Percentiles rank a stretch among this genome's conserved stretches.
phyloP scores from a whole-genome alignment of 2,888 invertebrate genomes.

The Calameuta idolon region DNA sequence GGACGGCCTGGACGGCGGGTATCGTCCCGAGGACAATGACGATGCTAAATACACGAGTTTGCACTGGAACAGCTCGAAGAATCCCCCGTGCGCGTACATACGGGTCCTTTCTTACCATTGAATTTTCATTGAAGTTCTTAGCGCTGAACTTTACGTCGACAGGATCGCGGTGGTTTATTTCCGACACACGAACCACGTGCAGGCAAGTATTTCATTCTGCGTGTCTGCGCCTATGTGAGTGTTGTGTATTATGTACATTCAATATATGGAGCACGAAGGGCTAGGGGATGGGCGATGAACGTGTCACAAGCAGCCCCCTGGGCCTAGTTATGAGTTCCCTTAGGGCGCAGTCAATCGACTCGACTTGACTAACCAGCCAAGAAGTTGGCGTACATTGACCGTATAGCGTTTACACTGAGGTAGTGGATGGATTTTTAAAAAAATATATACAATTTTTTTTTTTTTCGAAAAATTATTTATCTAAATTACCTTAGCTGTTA shows the following conservation, averaged over 20 bases:
- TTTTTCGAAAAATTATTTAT: not conserved
- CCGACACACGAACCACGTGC: not conserved
- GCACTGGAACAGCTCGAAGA: not conserved
- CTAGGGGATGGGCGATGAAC: constrained; percentile 56
- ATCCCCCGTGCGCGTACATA: not conserved
- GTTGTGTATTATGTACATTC: constrained; percentile 4
- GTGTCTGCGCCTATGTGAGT: not conserved
- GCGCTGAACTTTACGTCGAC: not conserved
- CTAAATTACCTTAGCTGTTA: not conserved
- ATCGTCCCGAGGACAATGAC: not conserved
- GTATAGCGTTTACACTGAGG: not conserved
- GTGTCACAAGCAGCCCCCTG: constrained; percentile 64
- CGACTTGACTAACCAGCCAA: constrained; percentile 22
- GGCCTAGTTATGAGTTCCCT: constrained; percentile 64
- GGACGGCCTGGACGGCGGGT: not conserved
- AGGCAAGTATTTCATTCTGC: not conserved
- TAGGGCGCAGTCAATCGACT: constrained; percentile 38
- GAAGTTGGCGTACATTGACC: not conserved
- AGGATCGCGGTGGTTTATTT: not conserved
- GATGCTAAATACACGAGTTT: not conserved
- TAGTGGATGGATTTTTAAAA: not conserved
- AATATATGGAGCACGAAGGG: constrained; percentile 24
- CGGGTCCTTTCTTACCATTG: not conserved
- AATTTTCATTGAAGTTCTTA: not conserved
- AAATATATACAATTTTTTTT: no score